Evolutionary conservation across 1,140 invertebrate species (phyloP).

Genomic region (Microplitis mediator): DNA sequence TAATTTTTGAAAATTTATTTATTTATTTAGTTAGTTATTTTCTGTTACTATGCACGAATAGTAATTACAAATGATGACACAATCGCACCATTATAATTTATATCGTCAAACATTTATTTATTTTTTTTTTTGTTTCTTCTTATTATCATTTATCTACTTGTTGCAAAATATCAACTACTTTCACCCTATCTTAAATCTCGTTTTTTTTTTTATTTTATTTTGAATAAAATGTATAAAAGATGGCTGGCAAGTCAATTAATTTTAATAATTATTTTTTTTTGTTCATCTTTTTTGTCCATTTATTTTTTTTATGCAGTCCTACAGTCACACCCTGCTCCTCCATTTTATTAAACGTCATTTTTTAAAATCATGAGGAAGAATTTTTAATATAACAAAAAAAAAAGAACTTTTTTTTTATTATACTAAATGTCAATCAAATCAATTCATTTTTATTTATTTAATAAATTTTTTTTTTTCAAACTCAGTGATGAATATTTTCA

Average conservation of each 20-base stretch:
- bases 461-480: background rate
- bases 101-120: slow-evolving; percentile 1
- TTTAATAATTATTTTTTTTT: slow-evolving; percentile 34
- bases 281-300: slow-evolving; percentile 39
- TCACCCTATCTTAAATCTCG: slow-evolving; percentile 50
- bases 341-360: background rate
- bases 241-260: slow-evolving; percentile 61
- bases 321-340: slow-evolving; percentile 19
- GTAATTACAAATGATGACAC: background rate
- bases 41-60: background rate
- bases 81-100: slow-evolving; percentile 21
- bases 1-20: slow-evolving; percentile 4
- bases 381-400: background rate
- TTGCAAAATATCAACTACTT: slow-evolving; percentile 63
- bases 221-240: slow-evolving; percentile 62
- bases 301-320: too few species aligned
- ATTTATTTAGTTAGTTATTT: slow-evolving; percentile 20
- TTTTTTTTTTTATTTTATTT: slow-evolving; percentile 30
- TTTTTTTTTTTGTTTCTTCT: slow-evolving; percentile 1
- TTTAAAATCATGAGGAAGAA: slow-evolving; percentile 1
- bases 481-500: background rate
- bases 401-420: too few species aligned
- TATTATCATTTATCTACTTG: slow-evolving; percentile 47
- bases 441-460: background rate
- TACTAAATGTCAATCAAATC: background rate